Evolutionary conservation across 2,113 vertebrate species (phyloP).

Genomic region (Guaruba guarouba): DNA sequence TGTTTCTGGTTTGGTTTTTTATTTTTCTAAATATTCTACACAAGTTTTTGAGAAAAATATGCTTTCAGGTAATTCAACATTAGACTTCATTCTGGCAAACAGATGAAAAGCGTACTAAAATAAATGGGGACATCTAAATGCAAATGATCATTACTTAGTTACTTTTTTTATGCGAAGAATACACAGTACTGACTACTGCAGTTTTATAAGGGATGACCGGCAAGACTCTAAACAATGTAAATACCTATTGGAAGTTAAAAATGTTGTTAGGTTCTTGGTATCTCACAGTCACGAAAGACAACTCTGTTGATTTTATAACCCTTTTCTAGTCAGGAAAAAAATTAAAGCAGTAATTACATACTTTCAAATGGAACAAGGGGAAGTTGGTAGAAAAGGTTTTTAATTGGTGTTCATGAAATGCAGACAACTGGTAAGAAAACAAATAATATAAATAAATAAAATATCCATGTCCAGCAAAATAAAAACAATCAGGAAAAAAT

Average conservation of each 20-base stretch:
- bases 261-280: neutral
- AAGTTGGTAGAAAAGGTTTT: conserved; percentile 61
- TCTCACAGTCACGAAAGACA: conserved; percentile 15
- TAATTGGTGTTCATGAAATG: conserved; percentile 65
- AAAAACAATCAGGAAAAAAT: conserved; percentile 53
- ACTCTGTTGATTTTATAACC: conserved; percentile 14
- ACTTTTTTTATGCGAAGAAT: neutral
- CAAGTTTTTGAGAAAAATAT: neutral
- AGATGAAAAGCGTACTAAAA: neutral
- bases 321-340: conserved; percentile 43
- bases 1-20: neutral
- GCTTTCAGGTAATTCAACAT: neutral
- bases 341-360: conserved; percentile 60
- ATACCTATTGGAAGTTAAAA: neutral
- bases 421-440: conserved; percentile 65
- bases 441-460: conserved; percentile 63
- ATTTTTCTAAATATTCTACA: neutral
- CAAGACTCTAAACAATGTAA: neutral
- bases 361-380: conserved; percentile 62
- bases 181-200: neutral
- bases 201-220: neutral
- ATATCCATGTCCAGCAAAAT: conserved; percentile 56
- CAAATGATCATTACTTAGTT: neutral
- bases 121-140: neutral
- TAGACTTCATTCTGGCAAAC: neutral